A percentile compares a stretch with the other conserved stretches of the same genome.
Conservation (phyloP, 2,113 vertebrate genomes). For the Danionella cerebrum region DNA sequence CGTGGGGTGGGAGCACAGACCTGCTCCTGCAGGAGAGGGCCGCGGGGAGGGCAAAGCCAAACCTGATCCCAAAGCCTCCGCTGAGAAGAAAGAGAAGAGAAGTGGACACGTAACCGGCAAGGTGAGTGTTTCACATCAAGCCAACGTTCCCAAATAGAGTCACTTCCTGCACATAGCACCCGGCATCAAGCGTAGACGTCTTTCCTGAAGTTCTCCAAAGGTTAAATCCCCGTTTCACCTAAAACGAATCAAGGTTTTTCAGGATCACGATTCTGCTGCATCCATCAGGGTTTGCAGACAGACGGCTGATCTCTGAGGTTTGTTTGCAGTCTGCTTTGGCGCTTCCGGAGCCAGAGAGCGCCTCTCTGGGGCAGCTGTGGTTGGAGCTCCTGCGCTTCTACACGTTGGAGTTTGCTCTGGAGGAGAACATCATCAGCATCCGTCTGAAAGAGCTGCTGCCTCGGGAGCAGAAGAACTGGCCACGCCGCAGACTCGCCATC, state of each 20-base stretch:
- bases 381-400: slow-evolving; percentile 94
- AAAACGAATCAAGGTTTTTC: no score
- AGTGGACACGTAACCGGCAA: slow-evolving; percentile 62
- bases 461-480: slow-evolving; percentile 94
- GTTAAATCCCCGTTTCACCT: no score
- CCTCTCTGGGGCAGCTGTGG: slow-evolving; percentile 86
- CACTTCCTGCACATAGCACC: no score
- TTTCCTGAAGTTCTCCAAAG: no score
- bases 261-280: no score
- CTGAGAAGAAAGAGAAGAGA: slow-evolving; percentile 62
- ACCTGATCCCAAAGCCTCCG: slow-evolving; percentile 67
- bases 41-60: slow-evolving; percentile 76
- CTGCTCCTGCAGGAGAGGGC: slow-evolving; percentile 66
- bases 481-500: slow-evolving; percentile 89
- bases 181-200: no score
- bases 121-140: slow-evolving; percentile 61
- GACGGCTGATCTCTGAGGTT: no score
- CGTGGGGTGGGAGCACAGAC: slow-evolving; percentile 85
- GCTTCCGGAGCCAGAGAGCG: slow-evolving; percentile 61
- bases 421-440: slow-evolving; percentile 93
- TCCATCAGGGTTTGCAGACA: no score
- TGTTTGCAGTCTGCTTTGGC: slow-evolving; percentile 69
- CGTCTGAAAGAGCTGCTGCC: slow-evolving; percentile 82
- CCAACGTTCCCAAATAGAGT: no score
- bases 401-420: slow-evolving; percentile 94